Evolutionary conservation across 2,113 vertebrate species (phyloP), one percentile per base, ranked within the genome.

Genomic region (Ptilonorhynchus violaceus): DNA sequence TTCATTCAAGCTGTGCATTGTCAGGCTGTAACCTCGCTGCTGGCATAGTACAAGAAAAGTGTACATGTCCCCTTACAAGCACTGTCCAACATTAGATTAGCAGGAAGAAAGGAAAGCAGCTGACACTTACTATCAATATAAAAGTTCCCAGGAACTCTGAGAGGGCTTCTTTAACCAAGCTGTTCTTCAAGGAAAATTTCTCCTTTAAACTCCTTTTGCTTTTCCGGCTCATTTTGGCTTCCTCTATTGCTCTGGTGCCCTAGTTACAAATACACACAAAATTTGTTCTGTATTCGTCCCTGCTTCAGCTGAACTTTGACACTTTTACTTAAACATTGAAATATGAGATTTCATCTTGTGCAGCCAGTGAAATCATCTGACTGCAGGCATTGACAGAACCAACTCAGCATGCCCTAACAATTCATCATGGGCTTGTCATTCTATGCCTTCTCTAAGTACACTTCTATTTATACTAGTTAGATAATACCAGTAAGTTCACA

Each of bases 101-200:
- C 21, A 88, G 73, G 81, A 95, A 93, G 92, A 95, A 96, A 93
- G 87, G 73, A 97, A 97, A 96, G 86, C 77, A 96, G 93, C 90
- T 86, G 89, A 95, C 97, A 99, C 99, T 99, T 98, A 99, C 99
- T 88, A 99, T 98, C 97, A 99, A 50, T 88, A 99, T 96, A 94
- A 99, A 99, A 53, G 99, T 99, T 88, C 99, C 99, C 90, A 99
- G 98, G 97, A 99, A 99, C 96, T 99, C 99, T 2, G 99, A 98
- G 83, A 99, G 96, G 16, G 98, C 99, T 98, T 99, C 99, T 98
- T 98, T 99, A 80, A 97, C 96, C 94, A 99, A 92, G 87, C 96
- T 94, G 97, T 97, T 99, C 97, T 98, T 99, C 96, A 99, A 96
- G 94, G 96, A 96, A 96, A 99, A 97, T 95, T 95, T 99, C 83